Base-by-base conservation (phyloP, 2,797 vertebrate genomes). In the Odontamblyopus rebecca region DNA sequence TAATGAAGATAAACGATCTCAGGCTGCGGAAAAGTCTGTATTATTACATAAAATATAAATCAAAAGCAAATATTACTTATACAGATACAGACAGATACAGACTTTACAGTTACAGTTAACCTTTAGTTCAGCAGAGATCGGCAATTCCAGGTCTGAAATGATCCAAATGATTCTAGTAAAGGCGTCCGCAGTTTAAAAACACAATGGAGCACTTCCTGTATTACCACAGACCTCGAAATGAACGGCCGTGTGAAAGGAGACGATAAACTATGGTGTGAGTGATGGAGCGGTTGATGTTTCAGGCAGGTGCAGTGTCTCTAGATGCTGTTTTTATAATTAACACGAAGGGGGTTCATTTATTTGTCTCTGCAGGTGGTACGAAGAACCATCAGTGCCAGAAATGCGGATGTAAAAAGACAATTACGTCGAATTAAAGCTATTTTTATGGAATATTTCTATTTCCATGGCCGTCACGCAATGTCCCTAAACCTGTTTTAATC, bases 241-340 rank as follows among this genome's bases (percentile, higher is more conserved):
- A 90, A 89, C 73, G 81, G 74, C 68, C 74, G 76, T 79, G 84
- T 85, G 86, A 82, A 66, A 63, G 71, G 68, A 79, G 68, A 78
- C 84, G 88, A 90, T 85, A 85, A 82, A 79, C 32, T 53, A 60
- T 67, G 76, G 48, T 68, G 38, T 74, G 64, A 66, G 72, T 70
- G 76, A 83, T 66, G 62, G 72, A 71, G 56, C 18, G 69, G 59
- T 62, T 72, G 16, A 2, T 5, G 29, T 41, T 68, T 29, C 30
- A 79, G 27, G 53, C 61, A 41, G 38, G 61, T 73, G 61, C 48
- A 61, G 54, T 3, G 67, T 50, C 41, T 35, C 26, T 48, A 0
- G 5, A 6, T 59, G 32, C 56, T 50, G 73, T 67, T 68, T 74
- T 35, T 44, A 68, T 35, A 70, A 66, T 30, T 5, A 71, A 70